Percentiles rank a stretch among this genome's conserved stretches.
Conservation (phyloP, 2,113 vertebrate genomes). For the Macquaria australasica region DNA sequence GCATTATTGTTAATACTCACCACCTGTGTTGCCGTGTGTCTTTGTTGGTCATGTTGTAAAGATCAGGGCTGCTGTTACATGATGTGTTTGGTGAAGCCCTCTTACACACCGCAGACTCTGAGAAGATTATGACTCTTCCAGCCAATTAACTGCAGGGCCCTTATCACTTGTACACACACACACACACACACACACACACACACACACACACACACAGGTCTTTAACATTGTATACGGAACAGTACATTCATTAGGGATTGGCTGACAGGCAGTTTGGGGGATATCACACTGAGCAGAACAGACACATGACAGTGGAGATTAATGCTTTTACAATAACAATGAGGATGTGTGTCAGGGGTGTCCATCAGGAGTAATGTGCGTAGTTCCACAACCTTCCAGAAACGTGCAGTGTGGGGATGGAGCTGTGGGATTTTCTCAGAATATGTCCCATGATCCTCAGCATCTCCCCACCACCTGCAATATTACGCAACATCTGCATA, state of each 20-base stretch:
- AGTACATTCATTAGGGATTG: constrained; percentile 22
- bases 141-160: constrained; percentile 32
- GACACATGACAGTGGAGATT: background rate
- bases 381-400: background rate
- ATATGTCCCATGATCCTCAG: background rate
- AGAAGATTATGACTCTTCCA: constrained; percentile 64
- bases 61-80: constrained; percentile 10
- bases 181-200: too few species aligned
- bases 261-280: background rate
- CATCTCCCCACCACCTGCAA: constrained; percentile 18
- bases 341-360: background rate
- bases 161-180: constrained; percentile 30
- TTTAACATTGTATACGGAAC: background rate
- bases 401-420: background rate
- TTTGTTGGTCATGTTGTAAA: background rate
- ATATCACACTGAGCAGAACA: background rate
- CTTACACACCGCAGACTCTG: constrained; percentile 60
- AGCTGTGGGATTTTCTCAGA: background rate
- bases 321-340: background rate
- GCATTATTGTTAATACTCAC: constrained; percentile 39
- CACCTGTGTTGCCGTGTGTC: background rate
- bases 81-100: constrained; percentile 16
- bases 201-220: constrained; percentile 3
- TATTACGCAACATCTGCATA: constrained; percentile 13
- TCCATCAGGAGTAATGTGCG: background rate